Conservation (phyloP, 2,797 vertebrate genomes). For the Cossypha niveicapilla region DNA sequence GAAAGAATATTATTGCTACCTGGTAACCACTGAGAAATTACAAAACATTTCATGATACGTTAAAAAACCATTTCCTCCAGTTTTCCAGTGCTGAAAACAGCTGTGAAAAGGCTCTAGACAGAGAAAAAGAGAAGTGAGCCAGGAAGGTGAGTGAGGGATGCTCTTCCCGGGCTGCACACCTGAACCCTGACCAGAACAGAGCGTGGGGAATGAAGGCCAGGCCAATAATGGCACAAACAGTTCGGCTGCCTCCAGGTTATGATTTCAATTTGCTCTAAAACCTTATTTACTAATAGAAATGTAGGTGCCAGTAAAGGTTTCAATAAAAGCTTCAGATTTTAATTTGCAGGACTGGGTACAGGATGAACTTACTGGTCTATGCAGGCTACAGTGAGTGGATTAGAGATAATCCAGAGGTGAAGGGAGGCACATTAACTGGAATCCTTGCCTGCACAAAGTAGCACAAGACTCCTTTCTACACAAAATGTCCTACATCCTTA, state of each 20-base stretch:
- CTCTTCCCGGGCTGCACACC: too few relatives aligned
- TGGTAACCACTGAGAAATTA: neutral
- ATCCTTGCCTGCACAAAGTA: neutral
- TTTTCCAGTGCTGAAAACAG: neutral
- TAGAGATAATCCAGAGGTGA: neutral
- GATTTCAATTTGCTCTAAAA: neutral
- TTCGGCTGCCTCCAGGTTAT: neutral
- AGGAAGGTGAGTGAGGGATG: neutral
- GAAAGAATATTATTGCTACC: neutral
- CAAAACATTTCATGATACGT: neutral
- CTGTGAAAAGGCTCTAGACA: neutral
- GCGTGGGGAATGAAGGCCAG: accelerated
- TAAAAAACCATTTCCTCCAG: neutral
- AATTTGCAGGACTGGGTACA: neutral
- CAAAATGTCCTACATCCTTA: neutral
- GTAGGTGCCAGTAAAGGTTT: neutral
- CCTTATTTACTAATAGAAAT: neutral
- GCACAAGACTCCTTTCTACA: neutral
- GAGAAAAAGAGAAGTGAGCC: accelerated
- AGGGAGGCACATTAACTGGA: accelerated
- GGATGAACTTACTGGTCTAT: neutral
- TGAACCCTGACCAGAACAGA: neutral
- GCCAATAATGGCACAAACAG: accelerated
- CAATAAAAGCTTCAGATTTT: neutral
- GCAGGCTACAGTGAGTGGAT: accelerated